A percentile compares a stretch with the other conserved stretches of the same genome.
Conservation (phyloP, 2,888 invertebrate genomes). For the Parnassius mnemosyne region DNA sequence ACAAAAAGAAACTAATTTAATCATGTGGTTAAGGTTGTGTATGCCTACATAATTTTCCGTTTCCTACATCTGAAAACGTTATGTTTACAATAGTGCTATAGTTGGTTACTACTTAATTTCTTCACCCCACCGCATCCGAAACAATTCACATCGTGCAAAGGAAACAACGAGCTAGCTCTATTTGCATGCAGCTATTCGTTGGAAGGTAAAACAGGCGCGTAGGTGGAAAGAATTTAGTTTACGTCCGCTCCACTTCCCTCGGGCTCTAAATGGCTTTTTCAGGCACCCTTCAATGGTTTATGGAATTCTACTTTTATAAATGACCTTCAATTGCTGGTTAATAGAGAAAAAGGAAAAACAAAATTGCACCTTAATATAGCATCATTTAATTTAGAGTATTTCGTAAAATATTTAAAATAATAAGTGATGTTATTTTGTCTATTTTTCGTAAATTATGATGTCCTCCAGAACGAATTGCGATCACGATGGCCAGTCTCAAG, state of each 20-base stretch:
- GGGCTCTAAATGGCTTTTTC: constrained; percentile 47
- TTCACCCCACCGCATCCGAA: constrained; percentile 18
- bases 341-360: no score
- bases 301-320: constrained; percentile 19
- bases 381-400: no score
- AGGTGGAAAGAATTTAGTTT: constrained; percentile 61
- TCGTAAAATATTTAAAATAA: no score
- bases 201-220: constrained; percentile 67
- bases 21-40: no score
- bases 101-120: constrained; percentile 23
- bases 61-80: no score
- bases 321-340: not conserved
- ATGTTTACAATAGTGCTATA: not conserved
- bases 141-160: constrained; percentile 45
- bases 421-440: no score
- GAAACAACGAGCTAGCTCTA: constrained; percentile 61
- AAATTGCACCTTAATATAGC: no score
- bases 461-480: no score
- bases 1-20: no score
- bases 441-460: no score
- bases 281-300: constrained; percentile 41
- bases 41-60: no score
- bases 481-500: no score
- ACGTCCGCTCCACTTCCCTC: constrained; percentile 44
- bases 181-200: constrained; percentile 67